Percentiles rank a stretch among this genome's conserved stretches.
phyloP scores from a whole-genome alignment of 2,113 vertebrate species.

The Xerus inauris region DNA sequence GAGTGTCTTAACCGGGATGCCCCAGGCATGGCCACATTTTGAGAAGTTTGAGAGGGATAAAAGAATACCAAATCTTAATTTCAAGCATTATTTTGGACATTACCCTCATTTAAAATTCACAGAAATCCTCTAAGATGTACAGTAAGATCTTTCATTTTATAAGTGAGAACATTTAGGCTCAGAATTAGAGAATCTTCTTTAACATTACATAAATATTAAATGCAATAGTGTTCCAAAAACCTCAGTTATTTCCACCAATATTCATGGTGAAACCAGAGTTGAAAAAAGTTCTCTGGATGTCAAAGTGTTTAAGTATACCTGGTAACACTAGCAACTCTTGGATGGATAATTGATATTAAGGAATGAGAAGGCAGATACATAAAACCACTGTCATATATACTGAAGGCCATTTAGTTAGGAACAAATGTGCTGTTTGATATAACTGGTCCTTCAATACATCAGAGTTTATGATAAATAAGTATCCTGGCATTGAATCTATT shows the following conservation, averaged over 20 bases:
- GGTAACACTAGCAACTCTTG: neutral
- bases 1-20: neutral
- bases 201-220: neutral
- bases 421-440: neutral
- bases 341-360: accelerated
- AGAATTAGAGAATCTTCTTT: neutral
- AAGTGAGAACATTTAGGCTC: neutral
- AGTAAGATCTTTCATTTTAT: neutral
- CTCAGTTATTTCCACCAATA: neutral
- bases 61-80: neutral
- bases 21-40: neutral
- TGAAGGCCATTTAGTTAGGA: neutral
- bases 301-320: neutral
- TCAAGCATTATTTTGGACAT: neutral
- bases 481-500: neutral
- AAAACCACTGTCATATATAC: neutral
- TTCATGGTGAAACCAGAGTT: neutral
- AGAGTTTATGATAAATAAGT: neutral
- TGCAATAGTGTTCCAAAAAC: neutral
- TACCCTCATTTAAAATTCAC: neutral
- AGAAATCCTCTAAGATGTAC: neutral
- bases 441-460: neutral
- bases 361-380: neutral
- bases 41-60: neutral
- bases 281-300: neutral